Base-by-base conservation (phyloP, 2,797 vertebrate genomes). In the Esox lucius region DNA sequence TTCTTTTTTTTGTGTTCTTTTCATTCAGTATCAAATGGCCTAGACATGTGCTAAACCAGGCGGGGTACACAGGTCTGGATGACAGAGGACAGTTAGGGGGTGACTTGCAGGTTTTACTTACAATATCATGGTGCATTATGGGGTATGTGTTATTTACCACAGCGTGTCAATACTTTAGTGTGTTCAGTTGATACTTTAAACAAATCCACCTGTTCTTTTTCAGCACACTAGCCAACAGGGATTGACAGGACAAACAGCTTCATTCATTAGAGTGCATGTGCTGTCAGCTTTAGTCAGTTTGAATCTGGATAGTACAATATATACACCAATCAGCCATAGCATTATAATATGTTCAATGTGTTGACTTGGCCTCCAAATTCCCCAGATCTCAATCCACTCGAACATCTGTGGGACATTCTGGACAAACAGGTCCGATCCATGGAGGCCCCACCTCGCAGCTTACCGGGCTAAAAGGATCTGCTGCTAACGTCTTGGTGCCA, bases 1-100 rank as follows among this genome's bases (percentile, higher is more conserved):
- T 70, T 75, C 31, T 65, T 16, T 46, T n/a, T 46, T 69, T 31
- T 59, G 5, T 69, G 69, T 53, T 65, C n/a, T 35, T 35, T 66
- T 66, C 31, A 24, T 24, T 48, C 19, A 16, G 48, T 33, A 31
- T 17, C 28, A 24, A 39, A 56, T 56, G 65, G 31, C 35, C 66
- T 8, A 61, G 66, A n/a, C 31, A 22, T 13, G 17, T 1, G 17
- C 9, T 42, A 42, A 68, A 68, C 9, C 8, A 68, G 7, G 17
- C 31, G 9, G 28, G 2, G 62, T 65, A 33, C 62, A 16, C 6
- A 6, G 15, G 15, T 17, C 28, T 28, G 31, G 62, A 17, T 17
- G n/a, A 22, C 31, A 13, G 33, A 11, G 17, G 16, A 15, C n/a
- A n/a, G n/a, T 4, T n/a, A 67, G 7, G 8, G 31, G 17, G 5